Evolutionary conservation across 2,888 invertebrate genomes (phyloP).

Genomic region (Desoria tigrina): DNA sequence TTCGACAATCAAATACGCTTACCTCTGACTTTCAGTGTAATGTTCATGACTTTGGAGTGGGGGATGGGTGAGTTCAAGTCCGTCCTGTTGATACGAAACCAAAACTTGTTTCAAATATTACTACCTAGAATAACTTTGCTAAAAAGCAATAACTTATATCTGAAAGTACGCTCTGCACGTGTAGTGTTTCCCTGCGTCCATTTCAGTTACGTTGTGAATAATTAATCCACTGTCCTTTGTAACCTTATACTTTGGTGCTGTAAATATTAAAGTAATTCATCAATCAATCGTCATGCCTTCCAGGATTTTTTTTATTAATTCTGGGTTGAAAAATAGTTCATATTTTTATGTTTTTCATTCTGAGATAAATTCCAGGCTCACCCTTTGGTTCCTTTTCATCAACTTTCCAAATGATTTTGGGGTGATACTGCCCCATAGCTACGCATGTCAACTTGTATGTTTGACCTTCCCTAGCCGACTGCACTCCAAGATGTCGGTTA

Average conservation of each 20-base stretch:
- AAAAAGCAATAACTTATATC: too few relatives aligned
- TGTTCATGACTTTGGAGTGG: constrained; percentile 50
- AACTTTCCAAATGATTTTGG: constrained; percentile 52
- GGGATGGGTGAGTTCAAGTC: constrained; percentile 51
- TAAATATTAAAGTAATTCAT: too few relatives aligned
- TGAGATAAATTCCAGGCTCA: constrained; percentile 24
- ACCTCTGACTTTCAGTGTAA: constrained; percentile 52
- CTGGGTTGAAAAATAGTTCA: too few relatives aligned
- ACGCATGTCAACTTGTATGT: constrained; percentile 46
- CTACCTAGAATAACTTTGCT: too few relatives aligned
- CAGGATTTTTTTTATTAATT: too few relatives aligned
- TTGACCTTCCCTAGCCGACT: constrained; percentile 51
- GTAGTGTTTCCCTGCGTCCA: constrained; percentile 44
- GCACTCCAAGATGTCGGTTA: constrained; percentile 45
- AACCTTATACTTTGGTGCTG: constrained; percentile 45
- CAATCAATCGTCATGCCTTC: too few relatives aligned
- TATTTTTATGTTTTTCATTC: too few relatives aligned
- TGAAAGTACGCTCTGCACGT: constrained; percentile 48
- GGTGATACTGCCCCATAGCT: constrained; percentile 46
- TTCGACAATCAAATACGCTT: constrained; percentile 22
- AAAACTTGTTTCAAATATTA: too few relatives aligned
- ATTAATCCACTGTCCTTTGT: constrained; percentile 45
- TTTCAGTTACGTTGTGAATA: constrained; percentile 50
- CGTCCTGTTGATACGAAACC: constrained; percentile 16
- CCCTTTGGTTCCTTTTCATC: constrained; percentile 42